Conservation (phyloP, 1,140 invertebrate genomes). For the Cyrtorhinus lividipennis region DNA sequence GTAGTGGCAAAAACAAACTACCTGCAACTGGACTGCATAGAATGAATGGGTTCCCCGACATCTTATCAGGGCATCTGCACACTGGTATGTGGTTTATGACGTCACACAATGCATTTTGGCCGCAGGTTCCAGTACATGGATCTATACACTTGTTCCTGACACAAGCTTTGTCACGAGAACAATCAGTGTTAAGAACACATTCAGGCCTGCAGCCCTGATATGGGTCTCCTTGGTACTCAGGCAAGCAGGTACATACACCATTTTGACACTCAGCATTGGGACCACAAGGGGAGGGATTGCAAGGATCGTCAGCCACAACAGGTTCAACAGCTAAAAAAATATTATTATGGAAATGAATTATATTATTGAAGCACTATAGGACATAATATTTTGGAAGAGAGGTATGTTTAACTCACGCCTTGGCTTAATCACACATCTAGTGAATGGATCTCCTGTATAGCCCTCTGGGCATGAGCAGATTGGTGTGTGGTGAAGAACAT, state of each 20-base stretch:
- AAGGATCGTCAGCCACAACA: constrained; percentile 27
- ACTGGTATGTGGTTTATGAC: constrained; percentile 64
- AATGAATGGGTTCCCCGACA: constrained; percentile 52
- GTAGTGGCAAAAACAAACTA: too few species aligned
- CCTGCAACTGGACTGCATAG: constrained; percentile 29
- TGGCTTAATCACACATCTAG: constrained; percentile 33
- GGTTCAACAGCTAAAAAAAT: constrained; percentile 20
- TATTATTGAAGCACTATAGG: neutral
- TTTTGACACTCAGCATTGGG: constrained; percentile 41
- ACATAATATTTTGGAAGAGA: too few species aligned
- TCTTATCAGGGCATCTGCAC: constrained; percentile 52
- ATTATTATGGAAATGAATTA: neutral
- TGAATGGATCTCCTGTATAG: constrained; percentile 42
- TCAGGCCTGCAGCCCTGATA: constrained; percentile 34
- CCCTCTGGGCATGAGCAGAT: constrained; percentile 37
- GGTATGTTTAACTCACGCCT: constrained; percentile 23
- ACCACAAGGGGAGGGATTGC: constrained; percentile 40
- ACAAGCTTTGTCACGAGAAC: constrained; percentile 34
- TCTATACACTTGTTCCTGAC: constrained; percentile 36
- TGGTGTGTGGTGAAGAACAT: constrained; percentile 37
- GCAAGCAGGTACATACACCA: constrained; percentile 35
- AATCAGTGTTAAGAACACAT: constrained; percentile 37
- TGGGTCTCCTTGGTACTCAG: constrained; percentile 41
- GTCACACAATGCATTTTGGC: constrained; percentile 52
- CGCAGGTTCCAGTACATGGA: constrained; percentile 59